Conservation (phyloP, 1,140 invertebrate species). For the Globodera ellingtonae region DNA sequence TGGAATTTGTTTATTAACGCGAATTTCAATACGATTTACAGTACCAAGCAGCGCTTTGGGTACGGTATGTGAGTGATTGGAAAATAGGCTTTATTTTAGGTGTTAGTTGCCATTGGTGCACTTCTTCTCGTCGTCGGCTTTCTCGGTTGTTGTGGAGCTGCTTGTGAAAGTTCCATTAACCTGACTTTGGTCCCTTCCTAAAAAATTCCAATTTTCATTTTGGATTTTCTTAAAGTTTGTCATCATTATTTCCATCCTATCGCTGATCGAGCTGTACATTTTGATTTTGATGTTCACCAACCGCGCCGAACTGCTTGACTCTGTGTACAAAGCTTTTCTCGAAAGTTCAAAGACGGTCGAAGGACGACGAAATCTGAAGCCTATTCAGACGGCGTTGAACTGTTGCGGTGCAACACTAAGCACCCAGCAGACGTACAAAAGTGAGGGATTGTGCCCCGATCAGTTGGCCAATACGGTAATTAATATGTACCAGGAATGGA, state of each 20-base stretch:
- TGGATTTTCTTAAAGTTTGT: slow-evolving; percentile 48
- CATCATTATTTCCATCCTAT: slow-evolving; percentile 57
- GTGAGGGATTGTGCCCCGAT: slow-evolving; percentile 35
- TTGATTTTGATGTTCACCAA: slow-evolving; percentile 56
- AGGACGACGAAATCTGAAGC: slow-evolving; percentile 54
- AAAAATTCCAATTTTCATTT: slow-evolving; percentile 13
- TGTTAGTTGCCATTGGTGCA: slow-evolving; percentile 59
- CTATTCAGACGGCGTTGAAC: slow-evolving; percentile 50
- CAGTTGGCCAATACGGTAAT: slow-evolving; percentile 17
- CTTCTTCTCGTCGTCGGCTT: slow-evolving; percentile 62
- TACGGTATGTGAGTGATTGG: background rate
- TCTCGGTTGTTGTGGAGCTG: slow-evolving; percentile 63
- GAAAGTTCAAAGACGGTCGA: slow-evolving; percentile 41
- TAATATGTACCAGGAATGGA: background rate
- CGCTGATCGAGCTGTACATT: slow-evolving; percentile 55
- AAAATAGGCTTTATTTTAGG: background rate
- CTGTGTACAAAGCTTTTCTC: slow-evolving; percentile 46
- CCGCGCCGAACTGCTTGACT: slow-evolving; percentile 35
- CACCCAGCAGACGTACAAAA: slow-evolving; percentile 43
- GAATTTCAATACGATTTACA: slow-evolving; percentile 38
- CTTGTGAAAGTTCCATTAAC: slow-evolving; percentile 53
- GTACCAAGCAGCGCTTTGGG: slow-evolving; percentile 63
- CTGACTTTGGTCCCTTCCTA: slow-evolving; percentile 53
- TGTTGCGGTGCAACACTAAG: slow-evolving; percentile 62
- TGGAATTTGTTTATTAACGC: slow-evolving; percentile 10